Percentiles rank a stretch among this genome's conserved stretches.
Evolutionary conservation across 2,888 invertebrate species (phyloP).

Genomic region (Drosophila infuscata): DNA sequence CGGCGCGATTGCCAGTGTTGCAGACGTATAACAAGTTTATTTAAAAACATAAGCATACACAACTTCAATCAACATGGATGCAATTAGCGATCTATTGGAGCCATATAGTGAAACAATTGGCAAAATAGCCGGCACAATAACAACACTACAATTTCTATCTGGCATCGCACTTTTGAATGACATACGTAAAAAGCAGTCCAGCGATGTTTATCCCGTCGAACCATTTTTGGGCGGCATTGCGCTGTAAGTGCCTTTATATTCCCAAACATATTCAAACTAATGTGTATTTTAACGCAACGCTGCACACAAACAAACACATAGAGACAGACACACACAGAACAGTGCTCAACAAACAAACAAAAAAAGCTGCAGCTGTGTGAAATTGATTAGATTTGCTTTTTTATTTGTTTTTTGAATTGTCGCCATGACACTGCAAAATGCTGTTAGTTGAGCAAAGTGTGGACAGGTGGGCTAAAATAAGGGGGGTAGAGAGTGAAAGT

Average conservation of each 20-base stretch:
- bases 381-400: slow-evolving; percentile 65
- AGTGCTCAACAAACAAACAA: not conserved
- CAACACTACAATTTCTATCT: slow-evolving; percentile 93
- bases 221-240: slow-evolving; percentile 92
- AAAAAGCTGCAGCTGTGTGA: slow-evolving; percentile 21
- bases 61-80: slow-evolving; percentile 68
- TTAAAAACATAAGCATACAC: slow-evolving; percentile 18
- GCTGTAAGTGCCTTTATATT: slow-evolving; percentile 87
- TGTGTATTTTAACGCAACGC: slow-evolving; percentile 22
- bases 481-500: not conserved
- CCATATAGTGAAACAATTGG: slow-evolving; percentile 85
- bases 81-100: slow-evolving; percentile 77
- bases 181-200: slow-evolving; percentile 89
- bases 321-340: not conserved
- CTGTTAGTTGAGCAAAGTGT: not conserved
- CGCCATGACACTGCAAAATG: slow-evolving; percentile 63
- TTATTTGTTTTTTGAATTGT: slow-evolving; percentile 49
- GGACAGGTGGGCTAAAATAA: not conserved
- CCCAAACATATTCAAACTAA: slow-evolving; percentile 9
- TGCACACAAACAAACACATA: slow-evolving; percentile 16
- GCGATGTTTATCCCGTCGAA: slow-evolving; percentile 88
- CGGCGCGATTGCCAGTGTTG: slow-evolving; percentile 3
- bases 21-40: slow-evolving; percentile 53
- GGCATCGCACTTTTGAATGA: slow-evolving; percentile 91
- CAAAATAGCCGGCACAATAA: slow-evolving; percentile 89